Percentiles rank a stretch among this genome's conserved stretches.
These are phyloP conservation scores for Garra rufa DNA, from an alignment of 2,113 vertebrate genomes.

Conservation along the genomic window DNA sequence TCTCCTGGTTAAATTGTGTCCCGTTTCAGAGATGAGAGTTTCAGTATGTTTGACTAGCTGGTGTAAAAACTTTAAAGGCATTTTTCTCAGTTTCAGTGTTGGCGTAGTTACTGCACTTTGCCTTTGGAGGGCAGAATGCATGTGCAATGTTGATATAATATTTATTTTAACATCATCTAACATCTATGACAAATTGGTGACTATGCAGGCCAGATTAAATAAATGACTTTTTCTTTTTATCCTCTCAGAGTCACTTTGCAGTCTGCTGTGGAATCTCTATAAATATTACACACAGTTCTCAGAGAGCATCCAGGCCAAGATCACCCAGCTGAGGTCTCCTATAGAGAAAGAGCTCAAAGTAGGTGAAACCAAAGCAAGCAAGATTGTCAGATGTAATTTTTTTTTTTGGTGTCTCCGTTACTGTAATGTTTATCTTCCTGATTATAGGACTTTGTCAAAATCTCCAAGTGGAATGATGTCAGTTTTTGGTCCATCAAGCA, in stretches of 20 bases:
- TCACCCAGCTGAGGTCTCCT: conserved; percentile 86
- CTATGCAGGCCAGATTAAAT: conserved; percentile 2
- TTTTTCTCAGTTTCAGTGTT: no score
- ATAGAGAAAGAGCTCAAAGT: conserved; percentile 98
- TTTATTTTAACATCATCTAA: no score
- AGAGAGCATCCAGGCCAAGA: conserved; percentile 79
- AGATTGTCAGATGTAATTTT: background rate
- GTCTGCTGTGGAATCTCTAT: conserved; percentile 93
- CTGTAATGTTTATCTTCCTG: background rate
- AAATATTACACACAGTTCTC: conserved; percentile 94
- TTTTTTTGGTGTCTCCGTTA: background rate
- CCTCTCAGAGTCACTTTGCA: conserved; percentile 82
- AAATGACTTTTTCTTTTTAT: conserved; percentile 30
- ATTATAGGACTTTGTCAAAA: conserved; percentile 94
- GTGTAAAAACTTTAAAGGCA: no score
- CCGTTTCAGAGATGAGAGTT: no score
- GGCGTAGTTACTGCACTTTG: no score
- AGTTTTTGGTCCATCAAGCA: conserved; percentile 98
- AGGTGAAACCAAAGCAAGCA: conserved; percentile 30
- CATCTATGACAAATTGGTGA: background rate
- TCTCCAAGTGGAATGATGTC: conserved; percentile 96
- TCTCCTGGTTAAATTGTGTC: no score
- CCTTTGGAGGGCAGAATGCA: no score
- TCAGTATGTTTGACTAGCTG: no score
- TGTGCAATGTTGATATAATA: background rate